Conservation (phyloP, 2,888 invertebrate genomes). For the Tetragnatha montana region DNA sequence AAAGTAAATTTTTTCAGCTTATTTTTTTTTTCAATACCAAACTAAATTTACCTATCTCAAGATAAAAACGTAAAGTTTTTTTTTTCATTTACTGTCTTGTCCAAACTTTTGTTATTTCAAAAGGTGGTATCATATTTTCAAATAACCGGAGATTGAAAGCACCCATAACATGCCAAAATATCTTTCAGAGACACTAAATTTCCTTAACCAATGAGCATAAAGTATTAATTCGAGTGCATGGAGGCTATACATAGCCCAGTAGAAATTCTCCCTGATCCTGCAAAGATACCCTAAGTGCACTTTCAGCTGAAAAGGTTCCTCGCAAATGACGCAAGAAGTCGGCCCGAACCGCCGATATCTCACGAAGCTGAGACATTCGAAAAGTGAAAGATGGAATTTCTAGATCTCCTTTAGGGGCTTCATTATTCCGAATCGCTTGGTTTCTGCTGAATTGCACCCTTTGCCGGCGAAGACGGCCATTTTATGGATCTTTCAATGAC, state of each 20-base stretch:
- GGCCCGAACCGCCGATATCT: constrained; percentile 12
- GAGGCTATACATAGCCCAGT: background rate
- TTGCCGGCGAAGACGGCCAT: constrained; percentile 20
- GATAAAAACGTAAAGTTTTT: too few species aligned
- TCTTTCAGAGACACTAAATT: too few species aligned
- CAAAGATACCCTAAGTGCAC: constrained; percentile 9
- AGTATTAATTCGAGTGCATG: background rate
- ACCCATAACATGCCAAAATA: too few species aligned
- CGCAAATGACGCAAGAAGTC: constrained; percentile 6
- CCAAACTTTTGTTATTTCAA: too few species aligned
- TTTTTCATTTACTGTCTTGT: too few species aligned
- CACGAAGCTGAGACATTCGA: constrained; percentile 2
- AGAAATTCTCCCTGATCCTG: background rate
- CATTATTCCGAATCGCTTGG: constrained; percentile 50
- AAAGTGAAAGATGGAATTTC: constrained; percentile 1
- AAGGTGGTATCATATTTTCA: too few species aligned
- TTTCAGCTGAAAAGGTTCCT: constrained; percentile 21
- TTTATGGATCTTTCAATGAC: constrained; percentile 29
- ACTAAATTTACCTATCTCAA: too few species aligned
- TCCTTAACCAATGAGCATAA: too few species aligned
- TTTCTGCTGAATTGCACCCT: constrained; percentile 41
- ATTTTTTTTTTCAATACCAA: too few species aligned
- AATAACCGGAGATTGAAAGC: too few species aligned
- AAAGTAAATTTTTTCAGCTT: too few species aligned
- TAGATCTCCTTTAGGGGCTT: constrained; percentile 2